Evolutionary conservation across 2,797 vertebrate genomes (phyloP).

Genomic region (Trichosurus vulpecula): DNA sequence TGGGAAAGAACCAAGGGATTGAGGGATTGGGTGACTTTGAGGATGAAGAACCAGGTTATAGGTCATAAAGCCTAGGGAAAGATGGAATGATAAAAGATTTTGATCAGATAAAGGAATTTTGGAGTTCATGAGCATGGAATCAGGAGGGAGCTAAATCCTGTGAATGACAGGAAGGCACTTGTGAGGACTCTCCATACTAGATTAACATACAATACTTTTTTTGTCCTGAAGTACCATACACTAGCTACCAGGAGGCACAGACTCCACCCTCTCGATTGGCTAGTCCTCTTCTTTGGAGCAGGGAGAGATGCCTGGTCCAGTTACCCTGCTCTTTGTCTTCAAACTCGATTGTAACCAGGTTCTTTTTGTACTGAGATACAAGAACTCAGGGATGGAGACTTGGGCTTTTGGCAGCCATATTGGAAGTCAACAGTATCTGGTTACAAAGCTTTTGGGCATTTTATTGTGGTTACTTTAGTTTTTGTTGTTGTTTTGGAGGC

Average conservation of each 20-base stretch:
- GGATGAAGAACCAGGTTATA: background rate
- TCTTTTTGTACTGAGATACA: background rate
- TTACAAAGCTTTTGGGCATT: background rate
- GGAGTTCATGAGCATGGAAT: background rate
- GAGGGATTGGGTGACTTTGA: background rate
- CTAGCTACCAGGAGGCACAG: background rate
- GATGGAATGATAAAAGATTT: background rate
- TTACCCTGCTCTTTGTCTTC: background rate
- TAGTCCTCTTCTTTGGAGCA: background rate
- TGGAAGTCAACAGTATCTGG: background rate
- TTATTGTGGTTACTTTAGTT: background rate
- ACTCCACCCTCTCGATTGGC: background rate
- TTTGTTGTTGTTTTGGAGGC: background rate
- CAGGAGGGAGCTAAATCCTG: background rate
- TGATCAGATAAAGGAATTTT: background rate
- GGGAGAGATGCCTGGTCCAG: background rate
- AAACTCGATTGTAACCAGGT: background rate
- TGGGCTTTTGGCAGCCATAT: background rate
- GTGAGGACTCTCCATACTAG: background rate
- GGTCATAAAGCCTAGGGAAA: background rate
- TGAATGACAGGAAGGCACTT: background rate
- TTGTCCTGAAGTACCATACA: background rate
- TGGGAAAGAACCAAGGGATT: background rate
- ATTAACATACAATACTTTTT: background rate
- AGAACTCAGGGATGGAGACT: background rate